Base-by-base conservation (phyloP, 2,797 vertebrate genomes). In the Oreochromis grahami region DNA sequence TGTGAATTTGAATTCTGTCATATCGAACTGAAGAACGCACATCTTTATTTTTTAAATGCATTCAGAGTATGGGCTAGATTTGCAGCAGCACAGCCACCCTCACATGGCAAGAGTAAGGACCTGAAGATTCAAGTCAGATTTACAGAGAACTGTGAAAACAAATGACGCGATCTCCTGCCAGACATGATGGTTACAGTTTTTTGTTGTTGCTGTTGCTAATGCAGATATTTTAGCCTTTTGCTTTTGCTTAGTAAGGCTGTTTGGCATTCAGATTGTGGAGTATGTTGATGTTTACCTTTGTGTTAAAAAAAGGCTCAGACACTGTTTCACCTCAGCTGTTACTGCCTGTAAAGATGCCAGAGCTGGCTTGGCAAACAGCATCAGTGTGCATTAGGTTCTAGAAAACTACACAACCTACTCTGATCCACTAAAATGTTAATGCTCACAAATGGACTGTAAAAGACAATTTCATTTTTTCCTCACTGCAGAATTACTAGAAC, bases 301-400 rank as follows among this genome's bases (percentile, higher is more conserved):
- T 85, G 78, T 74, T 80, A 82, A 53, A 85, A 68, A 60, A 83
- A 74, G 80, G 80, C 83, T 29, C 74, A 87, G 79, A 74, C 68
- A 36, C 65, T 81, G 77, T 84, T 87, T 83, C 79, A 86, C 79
- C 79, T 89, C 83, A 91, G 86, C 81, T 91, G 77, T 86, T 87
- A 76, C 53, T 84, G 26, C 26, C 78, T 86, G 86, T 84, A 77
- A 83, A 17, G 81, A 82, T 89, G 87, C 85, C 86, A 89, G 68
- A 19, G 51, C 38, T 55, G 80, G 80, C 80, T 89, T 70, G 50
- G 45, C 80, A 82, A 85, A 41, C 52, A 36, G 24, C 3, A 38
- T 79, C 36, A 68, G 45, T 13, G 51, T 68, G 21, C 26, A 29
- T 83, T 56, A 34, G 55, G 48, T 52, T 81, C 55, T 6, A 56